Evolutionary conservation across 1,140 invertebrate species (phyloP).

Genomic region (Drosophila punjabiensis): DNA sequence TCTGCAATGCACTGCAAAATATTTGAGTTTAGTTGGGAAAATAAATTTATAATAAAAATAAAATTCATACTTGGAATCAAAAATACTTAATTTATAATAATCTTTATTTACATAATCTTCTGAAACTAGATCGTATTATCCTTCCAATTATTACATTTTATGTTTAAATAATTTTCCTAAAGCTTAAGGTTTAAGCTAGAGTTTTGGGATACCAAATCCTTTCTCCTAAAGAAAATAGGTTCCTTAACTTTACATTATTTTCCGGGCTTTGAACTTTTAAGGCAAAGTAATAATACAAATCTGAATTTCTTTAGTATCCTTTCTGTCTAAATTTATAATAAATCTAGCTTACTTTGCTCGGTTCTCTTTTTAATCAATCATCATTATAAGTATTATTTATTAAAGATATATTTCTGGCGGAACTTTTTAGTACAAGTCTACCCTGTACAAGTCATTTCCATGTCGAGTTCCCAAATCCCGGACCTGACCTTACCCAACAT

Average conservation of each 20-base stretch:
- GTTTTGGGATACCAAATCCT: not conserved
- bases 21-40: not conserved
- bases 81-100: not conserved
- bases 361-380: not conserved
- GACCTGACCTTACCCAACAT: conserved; percentile 25
- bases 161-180: not conserved
- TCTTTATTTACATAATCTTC: not conserved
- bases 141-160: too few species aligned
- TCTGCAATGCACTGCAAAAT: conserved; percentile 41
- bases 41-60: too few species aligned
- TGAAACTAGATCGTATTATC: too few species aligned
- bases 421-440: not conserved
- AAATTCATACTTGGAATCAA: not conserved
- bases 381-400: not conserved
- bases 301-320: too few species aligned
- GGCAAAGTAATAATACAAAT: not conserved
- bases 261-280: not conserved
- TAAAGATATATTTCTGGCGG: not conserved
- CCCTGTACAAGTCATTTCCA: not conserved
- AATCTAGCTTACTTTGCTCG: too few species aligned
- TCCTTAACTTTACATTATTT: not conserved
- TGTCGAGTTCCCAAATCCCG: conserved; percentile 5
- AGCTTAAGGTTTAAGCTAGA: not conserved
- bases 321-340: not conserved
- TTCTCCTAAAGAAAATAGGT: not conserved